Base-by-base conservation (phyloP, 2,888 invertebrate species). In the Spatulosminthurus flaviceps region DNA sequence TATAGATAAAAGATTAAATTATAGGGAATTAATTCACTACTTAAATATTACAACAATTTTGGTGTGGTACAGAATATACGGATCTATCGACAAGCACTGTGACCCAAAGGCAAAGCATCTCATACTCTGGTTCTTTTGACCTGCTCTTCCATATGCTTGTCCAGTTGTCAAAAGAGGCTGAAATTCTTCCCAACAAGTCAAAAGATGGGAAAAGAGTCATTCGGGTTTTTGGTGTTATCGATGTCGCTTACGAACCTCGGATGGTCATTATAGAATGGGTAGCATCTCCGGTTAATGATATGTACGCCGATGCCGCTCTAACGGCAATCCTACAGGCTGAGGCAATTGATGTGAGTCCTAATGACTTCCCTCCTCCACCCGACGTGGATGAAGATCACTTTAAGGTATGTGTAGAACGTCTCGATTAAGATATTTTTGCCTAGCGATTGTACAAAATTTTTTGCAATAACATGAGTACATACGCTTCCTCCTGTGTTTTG, bases 271-370 rank as follows among this genome's bases (percentile, higher is more conserved):
- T 98, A 80, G 97, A 97, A 91, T 99, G 98, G 98, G 90, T 92
- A 67, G 96, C 97, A 9, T 95, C 94, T 87, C 97, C 98, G 0
- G 93, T 97, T 69, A 94, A 96, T 87, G 98, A 99, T 88, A 98
- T 98, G 96, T 98, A 94, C 88, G 98, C 98, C 34, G 98, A 99
- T 89, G 94, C 98, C 34, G 93, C 97, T 34, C 90, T 97, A 77
- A 94, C 95, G 0, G 95, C 94, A 66, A 90, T 97, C 60, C 90
- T 98, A 85, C 93, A 95, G 87, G 95, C 95, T 0, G 94, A 94
- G 87, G 88, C 91, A 84, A 89, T 92, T 72, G 92, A 92, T 74
- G 89, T 90, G 0, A 90, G 90, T 34, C 90, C 91, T 0, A 92
- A 81, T 2, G 82, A 79, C 21, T 90, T 90, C 76, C 88, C 91